Conservation (phyloP, 2,113 vertebrate genomes). For the Hystrix brachyura region DNA sequence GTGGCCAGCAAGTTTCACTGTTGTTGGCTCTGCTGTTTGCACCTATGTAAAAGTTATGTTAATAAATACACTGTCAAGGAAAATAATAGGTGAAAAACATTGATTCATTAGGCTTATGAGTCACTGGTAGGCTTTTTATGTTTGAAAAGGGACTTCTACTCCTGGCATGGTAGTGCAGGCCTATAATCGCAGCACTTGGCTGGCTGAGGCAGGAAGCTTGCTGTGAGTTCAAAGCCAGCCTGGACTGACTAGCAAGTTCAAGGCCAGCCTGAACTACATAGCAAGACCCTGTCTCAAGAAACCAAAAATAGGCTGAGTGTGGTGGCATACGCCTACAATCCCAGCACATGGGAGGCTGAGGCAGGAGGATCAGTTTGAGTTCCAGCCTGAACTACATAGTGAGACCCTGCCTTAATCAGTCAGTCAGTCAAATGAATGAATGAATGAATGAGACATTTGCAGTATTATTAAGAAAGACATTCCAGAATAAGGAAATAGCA, state of each 20-base stretch:
- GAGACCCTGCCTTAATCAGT: too few species aligned
- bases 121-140: not conserved
- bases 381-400: too few species aligned
- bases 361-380: too few species aligned
- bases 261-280: not conserved
- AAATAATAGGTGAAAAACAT: not conserved
- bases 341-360: too few species aligned
- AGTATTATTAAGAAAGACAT: not conserved
- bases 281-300: not conserved
- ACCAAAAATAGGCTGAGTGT: too few species aligned
- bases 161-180: not conserved
- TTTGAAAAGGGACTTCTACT: not conserved
- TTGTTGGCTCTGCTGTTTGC: not conserved
- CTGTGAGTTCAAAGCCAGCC: not conserved
- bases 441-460: not conserved
- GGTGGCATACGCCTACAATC: too few species aligned
- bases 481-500: not conserved
- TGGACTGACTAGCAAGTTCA: not conserved
- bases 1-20: not conserved
- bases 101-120: not conserved
- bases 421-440: too few species aligned
- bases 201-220: not conserved
- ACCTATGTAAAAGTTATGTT: not conserved
- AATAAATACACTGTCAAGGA: not conserved
- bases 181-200: not conserved